Conservation (phyloP, 2,113 vertebrate species). For the Globicephala melas region DNA sequence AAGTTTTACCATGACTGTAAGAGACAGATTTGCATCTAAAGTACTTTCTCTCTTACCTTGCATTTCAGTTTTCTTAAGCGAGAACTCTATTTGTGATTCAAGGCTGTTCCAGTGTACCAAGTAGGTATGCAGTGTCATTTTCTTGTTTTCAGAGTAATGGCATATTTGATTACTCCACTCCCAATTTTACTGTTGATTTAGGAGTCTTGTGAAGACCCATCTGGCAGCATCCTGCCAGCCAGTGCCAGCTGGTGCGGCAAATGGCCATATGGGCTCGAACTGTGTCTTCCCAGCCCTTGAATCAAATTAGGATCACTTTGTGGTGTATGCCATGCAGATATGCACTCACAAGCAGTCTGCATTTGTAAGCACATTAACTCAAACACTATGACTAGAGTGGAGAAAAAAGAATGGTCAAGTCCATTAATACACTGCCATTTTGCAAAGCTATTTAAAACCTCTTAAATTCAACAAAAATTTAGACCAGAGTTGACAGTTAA, state of each 20-base stretch:
- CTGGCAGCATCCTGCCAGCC: not conserved
- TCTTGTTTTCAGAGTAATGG: conserved; percentile 4
- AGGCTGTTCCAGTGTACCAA: not conserved
- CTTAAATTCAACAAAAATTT: conserved; percentile 12
- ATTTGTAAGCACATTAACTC: not conserved
- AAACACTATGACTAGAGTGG: not conserved
- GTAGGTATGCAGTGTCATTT: not conserved
- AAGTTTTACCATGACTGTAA: not conserved
- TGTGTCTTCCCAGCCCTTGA: not conserved
- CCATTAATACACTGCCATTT: not conserved
- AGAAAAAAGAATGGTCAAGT: not conserved
- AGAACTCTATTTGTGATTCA: not conserved
- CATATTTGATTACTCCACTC: conserved; percentile 27
- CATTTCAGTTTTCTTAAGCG: not conserved
- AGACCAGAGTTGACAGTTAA: not conserved
- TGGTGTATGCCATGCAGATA: not conserved
- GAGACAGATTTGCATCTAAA: not conserved
- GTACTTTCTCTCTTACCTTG: not conserved
- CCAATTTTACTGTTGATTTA: conserved; percentile 48
- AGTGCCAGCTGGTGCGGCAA: conserved; percentile 27
- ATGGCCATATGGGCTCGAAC: not conserved
- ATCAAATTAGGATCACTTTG: not conserved
- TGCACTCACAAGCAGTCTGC: not conserved
- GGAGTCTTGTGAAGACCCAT: conserved; percentile 12
- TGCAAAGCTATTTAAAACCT: not conserved